phyloP scores from a whole-genome alignment of 2,797 vertebrate species.

The Spea hammondii region DNA sequence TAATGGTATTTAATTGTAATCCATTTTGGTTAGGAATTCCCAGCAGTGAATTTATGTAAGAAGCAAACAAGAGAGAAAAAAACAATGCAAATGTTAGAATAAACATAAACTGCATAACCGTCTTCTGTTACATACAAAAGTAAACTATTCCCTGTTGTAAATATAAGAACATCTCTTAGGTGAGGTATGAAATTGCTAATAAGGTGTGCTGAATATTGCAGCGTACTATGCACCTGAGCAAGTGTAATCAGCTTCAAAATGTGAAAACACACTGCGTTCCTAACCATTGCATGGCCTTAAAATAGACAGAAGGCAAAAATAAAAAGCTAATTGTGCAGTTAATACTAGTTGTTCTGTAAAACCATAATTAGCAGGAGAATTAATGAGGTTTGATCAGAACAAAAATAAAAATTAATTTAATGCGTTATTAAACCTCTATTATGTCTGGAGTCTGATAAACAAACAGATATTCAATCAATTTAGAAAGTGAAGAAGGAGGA shows the following conservation, averaged over 20 bases:
- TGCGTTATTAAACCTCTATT: constrained; percentile 45
- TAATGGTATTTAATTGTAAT: constrained; percentile 17
- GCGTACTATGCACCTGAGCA: constrained; percentile 25
- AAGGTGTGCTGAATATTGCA: constrained; percentile 19
- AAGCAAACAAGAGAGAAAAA: constrained; percentile 5
- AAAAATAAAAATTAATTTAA: constrained; percentile 41
- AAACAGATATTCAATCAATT: constrained; percentile 22
- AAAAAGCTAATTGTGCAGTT: constrained; percentile 33
- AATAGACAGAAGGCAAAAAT: constrained; percentile 30
- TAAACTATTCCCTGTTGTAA: constrained; percentile 3
- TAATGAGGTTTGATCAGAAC: constrained; percentile 49
- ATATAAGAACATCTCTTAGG: constrained; percentile 27
- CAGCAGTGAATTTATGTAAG: constrained; percentile 33
- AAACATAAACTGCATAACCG: constrained; percentile 27
- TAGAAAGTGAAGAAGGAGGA: not conserved
- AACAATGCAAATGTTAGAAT: constrained; percentile 7
- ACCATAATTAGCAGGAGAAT: constrained; percentile 42
- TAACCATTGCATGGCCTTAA: constrained; percentile 28
- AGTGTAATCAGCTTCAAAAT: constrained; percentile 12
- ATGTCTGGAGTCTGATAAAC: constrained; percentile 27
- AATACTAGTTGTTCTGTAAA: constrained; percentile 19
- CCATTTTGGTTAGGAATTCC: constrained; percentile 13
- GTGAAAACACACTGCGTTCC: constrained; percentile 11
- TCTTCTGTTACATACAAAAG: constrained; percentile 26
- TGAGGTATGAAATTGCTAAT: constrained; percentile 13